phyloP scores from a whole-genome alignment of 2,888 invertebrate species.

The Macrosiphum euphorbiae region DNA sequence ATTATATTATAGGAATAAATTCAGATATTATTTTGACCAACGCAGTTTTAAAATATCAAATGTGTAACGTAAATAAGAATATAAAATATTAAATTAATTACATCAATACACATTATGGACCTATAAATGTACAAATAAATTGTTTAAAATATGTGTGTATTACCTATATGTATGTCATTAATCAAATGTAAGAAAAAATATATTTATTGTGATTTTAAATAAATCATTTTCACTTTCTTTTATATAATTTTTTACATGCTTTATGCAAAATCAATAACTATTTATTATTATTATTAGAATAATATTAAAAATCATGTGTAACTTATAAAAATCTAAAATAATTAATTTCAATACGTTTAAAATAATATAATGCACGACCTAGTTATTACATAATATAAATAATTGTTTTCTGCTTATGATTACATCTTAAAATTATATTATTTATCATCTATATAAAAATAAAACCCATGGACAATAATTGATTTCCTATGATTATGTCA shows the following conservation, averaged over 20 bases:
- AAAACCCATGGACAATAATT: background rate
- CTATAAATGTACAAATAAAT: background rate
- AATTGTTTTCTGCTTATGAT: background rate
- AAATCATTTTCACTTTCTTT: background rate
- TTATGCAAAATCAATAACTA: background rate
- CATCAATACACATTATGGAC: too few species aligned
- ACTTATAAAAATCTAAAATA: background rate
- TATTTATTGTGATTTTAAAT: slow-evolving; percentile 2
- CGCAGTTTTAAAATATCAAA: background rate
- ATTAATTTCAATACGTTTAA: background rate
- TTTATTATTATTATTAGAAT: background rate
- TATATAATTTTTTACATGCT: background rate
- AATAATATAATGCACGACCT: background rate
- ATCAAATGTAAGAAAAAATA: background rate
- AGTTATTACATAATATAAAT: background rate
- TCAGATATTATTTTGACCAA: background rate
- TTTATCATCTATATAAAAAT: background rate
- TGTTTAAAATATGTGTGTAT: background rate
- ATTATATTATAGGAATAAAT: background rate
- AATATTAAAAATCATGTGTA: background rate
- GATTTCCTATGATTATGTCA: background rate
- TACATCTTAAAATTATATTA: background rate
- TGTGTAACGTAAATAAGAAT: background rate
- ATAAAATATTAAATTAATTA: too few species aligned
- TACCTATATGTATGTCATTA: background rate